These are phyloP conservation scores for Poecilia picta DNA, from an alignment of 2,797 vertebrate species.

Conservation along the genomic window DNA sequence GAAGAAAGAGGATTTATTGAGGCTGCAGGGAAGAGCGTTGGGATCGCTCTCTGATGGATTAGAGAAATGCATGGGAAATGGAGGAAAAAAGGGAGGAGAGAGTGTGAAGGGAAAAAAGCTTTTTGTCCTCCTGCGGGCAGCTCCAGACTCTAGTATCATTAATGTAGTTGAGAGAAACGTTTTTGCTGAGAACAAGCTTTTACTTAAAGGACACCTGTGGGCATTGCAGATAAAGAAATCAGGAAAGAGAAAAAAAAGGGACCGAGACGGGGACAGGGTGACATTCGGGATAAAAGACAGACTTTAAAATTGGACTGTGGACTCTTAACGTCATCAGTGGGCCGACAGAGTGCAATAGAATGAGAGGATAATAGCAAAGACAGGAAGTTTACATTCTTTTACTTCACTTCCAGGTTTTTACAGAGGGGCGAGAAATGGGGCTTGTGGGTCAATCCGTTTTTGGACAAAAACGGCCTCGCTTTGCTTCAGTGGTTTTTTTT, in stretches of 20 bases:
- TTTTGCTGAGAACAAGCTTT: slow-evolving; percentile 46
- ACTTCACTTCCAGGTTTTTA: slow-evolving; percentile 24
- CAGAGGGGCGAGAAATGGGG: background rate
- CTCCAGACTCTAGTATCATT: slow-evolving; percentile 70
- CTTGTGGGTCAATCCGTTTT: slow-evolving; percentile 1
- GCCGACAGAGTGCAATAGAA: slow-evolving; percentile 26
- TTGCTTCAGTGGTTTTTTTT: background rate
- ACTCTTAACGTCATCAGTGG: slow-evolving; percentile 28
- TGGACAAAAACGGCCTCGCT: slow-evolving; percentile 3
- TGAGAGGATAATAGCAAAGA: slow-evolving; percentile 25
- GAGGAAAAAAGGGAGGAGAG: slow-evolving; percentile 49
- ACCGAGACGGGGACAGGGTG: slow-evolving; percentile 13
- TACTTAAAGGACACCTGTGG: slow-evolving; percentile 70
- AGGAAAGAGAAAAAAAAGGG: slow-evolving; percentile 3
- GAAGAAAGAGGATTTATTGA: slow-evolving; percentile 72
- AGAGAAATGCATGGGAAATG: slow-evolving; percentile 71
- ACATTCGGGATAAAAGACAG: slow-evolving; percentile 36
- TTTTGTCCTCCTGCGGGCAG: slow-evolving; percentile 67
- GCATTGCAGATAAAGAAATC: slow-evolving; percentile 47
- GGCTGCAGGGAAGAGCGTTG: slow-evolving; percentile 70
- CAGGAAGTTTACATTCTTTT: slow-evolving; percentile 19
- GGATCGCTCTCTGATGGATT: slow-evolving; percentile 74
- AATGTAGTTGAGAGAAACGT: slow-evolving; percentile 63
- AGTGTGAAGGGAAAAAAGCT: slow-evolving; percentile 54
- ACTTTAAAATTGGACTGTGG: slow-evolving; percentile 34